Conservation (phyloP, 2,113 vertebrate genomes). For the Oreochromis spilurus region DNA sequence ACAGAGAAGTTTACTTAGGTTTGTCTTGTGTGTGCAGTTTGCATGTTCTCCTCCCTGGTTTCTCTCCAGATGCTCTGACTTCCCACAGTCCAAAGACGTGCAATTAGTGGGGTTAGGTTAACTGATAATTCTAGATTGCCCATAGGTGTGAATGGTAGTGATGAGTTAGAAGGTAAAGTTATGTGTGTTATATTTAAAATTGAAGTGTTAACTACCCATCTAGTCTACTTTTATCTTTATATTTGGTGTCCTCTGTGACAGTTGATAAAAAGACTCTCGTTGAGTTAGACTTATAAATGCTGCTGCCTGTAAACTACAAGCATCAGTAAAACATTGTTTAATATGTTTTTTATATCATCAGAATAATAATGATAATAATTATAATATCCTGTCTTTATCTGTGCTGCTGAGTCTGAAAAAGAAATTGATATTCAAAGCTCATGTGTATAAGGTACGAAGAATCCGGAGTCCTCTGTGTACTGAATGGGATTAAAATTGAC, state of each 20-base stretch:
- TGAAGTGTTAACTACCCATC: not conserved
- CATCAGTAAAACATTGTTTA: not conserved
- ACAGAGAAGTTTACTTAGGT: not conserved
- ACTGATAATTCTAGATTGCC: not conserved
- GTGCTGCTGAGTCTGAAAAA: not conserved
- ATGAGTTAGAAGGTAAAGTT: not conserved
- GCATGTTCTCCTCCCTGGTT: not conserved
- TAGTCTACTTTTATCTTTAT: not conserved
- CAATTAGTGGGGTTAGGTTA: not conserved
- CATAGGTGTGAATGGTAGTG: not conserved
- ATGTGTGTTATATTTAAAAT: not conserved
- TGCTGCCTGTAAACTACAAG: not conserved
- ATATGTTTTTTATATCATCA: not conserved
- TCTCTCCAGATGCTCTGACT: not conserved
- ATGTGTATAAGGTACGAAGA: not conserved
- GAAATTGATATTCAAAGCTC: not conserved
- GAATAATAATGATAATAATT: not conserved
- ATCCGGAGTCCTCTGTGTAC: not conserved
- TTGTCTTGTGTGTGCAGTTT: not conserved
- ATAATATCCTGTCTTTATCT: not conserved
- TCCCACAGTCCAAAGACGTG: not conserved
- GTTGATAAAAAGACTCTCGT: not conserved
- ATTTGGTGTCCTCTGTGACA: not conserved
- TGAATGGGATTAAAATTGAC: slow-evolving; percentile 61
- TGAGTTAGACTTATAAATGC: not conserved